Conservation (phyloP, 2,888 invertebrate genomes). For the Ethmia dodecea region DNA sequence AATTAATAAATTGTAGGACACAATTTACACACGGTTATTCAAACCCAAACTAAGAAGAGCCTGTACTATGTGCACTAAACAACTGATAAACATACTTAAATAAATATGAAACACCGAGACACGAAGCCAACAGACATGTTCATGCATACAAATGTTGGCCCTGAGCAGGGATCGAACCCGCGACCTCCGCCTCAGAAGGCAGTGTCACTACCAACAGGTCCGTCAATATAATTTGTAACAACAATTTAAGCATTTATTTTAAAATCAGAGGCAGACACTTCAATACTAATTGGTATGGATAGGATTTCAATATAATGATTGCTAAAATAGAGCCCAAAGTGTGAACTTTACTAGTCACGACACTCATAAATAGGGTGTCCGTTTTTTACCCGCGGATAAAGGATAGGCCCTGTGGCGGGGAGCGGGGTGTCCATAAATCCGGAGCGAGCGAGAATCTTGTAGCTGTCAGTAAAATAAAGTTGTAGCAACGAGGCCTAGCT, state of each 20-base stretch:
- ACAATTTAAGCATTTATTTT: background rate
- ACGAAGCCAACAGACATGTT: too few relatives aligned
- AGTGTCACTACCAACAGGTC: background rate
- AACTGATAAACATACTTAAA: too few relatives aligned
- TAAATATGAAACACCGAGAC: too few relatives aligned
- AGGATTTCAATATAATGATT: too few relatives aligned
- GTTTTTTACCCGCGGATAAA: conserved; percentile 32
- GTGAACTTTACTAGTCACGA: conserved; percentile 32
- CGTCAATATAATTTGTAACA: background rate
- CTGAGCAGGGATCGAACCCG: too few relatives aligned
- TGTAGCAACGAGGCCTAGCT: conserved; percentile 42
- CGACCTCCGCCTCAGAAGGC: background rate
- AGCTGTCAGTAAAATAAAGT: conserved; percentile 58
- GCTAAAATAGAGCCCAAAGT: conserved; percentile 20
- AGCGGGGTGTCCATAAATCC: conserved; percentile 47
- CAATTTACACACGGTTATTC: background rate
- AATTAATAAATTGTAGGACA: background rate
- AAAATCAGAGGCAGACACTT: background rate
- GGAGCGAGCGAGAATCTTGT: conserved; percentile 45
- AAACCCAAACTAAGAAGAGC: too few relatives aligned
- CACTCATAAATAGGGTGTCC: conserved; percentile 34
- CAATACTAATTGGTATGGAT: too few relatives aligned
- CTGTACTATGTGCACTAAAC: too few relatives aligned
- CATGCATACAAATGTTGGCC: too few relatives aligned
- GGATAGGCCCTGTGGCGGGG: too few relatives aligned